Conservation (phyloP, 2,113 vertebrate species). For the Eretmochelys imbricata region DNA sequence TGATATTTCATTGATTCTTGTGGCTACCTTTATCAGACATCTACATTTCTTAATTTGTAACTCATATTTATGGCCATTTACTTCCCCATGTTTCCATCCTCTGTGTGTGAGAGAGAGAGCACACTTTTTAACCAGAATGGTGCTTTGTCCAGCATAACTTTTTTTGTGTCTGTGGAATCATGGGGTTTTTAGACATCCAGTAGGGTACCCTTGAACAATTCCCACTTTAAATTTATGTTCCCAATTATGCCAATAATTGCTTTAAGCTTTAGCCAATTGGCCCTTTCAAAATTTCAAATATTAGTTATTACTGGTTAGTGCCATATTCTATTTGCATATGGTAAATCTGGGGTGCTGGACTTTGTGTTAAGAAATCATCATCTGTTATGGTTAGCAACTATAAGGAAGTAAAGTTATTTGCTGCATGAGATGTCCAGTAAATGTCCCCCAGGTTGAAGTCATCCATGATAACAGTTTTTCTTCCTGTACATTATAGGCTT, state of each 20-base stretch:
- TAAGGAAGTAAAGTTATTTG: too few species aligned
- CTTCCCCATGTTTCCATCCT: background rate
- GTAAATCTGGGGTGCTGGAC: too few species aligned
- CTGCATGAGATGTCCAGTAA: too few species aligned
- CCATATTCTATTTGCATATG: too few species aligned
- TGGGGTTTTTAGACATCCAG: background rate
- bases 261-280: too few species aligned
- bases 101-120: too few species aligned
- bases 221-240: background rate
- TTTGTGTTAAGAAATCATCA: too few species aligned
- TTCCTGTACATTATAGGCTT: background rate
- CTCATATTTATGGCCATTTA: background rate
- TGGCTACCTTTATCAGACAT: background rate
- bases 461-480: background rate
- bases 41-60: background rate
- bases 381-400: too few species aligned
- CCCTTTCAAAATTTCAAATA: too few species aligned
- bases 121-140: background rate
- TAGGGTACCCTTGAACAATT: background rate
- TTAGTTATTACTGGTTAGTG: too few species aligned
- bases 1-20: background rate
- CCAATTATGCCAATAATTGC: too few species aligned
- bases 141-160: background rate
- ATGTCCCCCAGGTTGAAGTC: background rate
- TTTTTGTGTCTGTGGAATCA: background rate